Evolutionary conservation across 2,888 invertebrate species (phyloP).

Genomic region (Antheraea assamensis): DNA sequence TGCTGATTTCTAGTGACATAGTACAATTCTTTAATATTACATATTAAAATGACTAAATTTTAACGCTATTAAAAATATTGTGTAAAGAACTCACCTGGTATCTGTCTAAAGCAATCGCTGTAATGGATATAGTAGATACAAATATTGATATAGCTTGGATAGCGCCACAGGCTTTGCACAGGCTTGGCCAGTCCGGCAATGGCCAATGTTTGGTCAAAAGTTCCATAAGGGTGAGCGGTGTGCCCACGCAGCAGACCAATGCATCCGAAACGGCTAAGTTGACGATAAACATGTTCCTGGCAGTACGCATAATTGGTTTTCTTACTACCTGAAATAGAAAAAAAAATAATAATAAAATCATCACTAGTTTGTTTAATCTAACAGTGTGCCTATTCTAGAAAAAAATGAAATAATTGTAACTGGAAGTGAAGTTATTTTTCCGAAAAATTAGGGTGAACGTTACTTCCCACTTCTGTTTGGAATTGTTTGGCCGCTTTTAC

Average conservation of each 20-base stretch:
- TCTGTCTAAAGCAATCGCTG: constrained; percentile 93
- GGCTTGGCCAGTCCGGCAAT: constrained; percentile 87
- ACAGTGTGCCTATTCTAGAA: not conserved
- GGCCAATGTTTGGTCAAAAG: constrained; percentile 94
- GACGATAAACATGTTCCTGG: constrained; percentile 94
- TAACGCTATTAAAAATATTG: not conserved
- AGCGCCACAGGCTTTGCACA: constrained; percentile 93
- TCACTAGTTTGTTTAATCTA: no score
- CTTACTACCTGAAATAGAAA: constrained; percentile 84
- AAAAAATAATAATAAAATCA: not conserved
- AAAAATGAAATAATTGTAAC: no score
- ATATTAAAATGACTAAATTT: no score
- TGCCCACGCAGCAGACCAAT: constrained; percentile 93
- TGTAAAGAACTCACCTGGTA: constrained; percentile 83
- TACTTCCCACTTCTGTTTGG: no score
- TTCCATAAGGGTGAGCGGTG: constrained; percentile 94
- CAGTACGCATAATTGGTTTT: constrained; percentile 94
- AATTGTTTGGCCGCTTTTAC: no score
- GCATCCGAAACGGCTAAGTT: constrained; percentile 94
- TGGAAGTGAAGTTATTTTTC: no score
- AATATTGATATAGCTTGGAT: constrained; percentile 95
- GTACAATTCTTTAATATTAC: no score
- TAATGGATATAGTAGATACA: constrained; percentile 96
- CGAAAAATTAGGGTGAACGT: no score
- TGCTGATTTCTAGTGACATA: no score